These are phyloP conservation scores for Odocoileus virginianus DNA, from an alignment of 2,113 vertebrate genomes.

Conservation along the genomic window DNA sequence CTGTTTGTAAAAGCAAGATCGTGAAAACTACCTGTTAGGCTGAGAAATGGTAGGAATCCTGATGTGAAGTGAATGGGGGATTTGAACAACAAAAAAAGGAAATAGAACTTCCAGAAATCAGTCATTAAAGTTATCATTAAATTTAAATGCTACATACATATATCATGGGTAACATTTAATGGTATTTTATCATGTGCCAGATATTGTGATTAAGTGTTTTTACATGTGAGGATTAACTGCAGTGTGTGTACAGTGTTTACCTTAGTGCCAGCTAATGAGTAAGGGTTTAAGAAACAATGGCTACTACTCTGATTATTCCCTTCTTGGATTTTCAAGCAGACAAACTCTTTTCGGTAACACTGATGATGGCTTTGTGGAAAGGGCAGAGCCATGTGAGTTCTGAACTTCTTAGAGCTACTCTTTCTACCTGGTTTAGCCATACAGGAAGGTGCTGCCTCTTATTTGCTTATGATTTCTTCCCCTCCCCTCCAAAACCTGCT, in stretches of 20 bases:
- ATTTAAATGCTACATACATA: neutral
- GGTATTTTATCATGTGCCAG: neutral
- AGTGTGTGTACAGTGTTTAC: neutral
- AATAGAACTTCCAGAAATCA: neutral
- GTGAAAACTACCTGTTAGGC: neutral
- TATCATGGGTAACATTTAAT: neutral
- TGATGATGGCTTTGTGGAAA: neutral
- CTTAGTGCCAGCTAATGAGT: neutral
- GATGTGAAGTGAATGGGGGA: neutral
- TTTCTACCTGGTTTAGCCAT: neutral
- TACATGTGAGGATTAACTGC: neutral
- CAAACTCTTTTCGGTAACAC: neutral
- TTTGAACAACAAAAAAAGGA: neutral
- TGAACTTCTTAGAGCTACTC: neutral
- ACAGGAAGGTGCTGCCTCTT: neutral
- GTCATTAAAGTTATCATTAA: neutral
- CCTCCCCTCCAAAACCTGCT: neutral
- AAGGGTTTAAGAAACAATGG: neutral
- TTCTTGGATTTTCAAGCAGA: neutral
- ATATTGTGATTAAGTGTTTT: neutral
- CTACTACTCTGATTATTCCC: neutral
- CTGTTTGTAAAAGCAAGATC: neutral
- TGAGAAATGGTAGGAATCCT: neutral
- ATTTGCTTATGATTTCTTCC: neutral
- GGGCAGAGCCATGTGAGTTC: neutral